These are phyloP conservation scores for Sapajus apella DNA, from an alignment of 2,113 vertebrate species.

Conservation along the genomic window DNA sequence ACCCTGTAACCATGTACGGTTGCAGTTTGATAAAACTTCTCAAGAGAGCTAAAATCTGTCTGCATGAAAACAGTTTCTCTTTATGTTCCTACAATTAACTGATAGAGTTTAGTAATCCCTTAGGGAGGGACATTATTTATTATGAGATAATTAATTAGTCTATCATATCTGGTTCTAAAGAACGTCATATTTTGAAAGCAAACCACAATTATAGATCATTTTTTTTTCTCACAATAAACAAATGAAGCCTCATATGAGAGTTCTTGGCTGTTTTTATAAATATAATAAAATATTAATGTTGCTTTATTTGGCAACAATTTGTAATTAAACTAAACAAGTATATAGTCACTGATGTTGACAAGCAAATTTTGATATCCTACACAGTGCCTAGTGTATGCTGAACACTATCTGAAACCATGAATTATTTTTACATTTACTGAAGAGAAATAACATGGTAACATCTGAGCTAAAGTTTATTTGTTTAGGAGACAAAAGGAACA, in stretches of 20 bases:
- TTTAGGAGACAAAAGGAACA: constrained; percentile 29
- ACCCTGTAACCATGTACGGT: background rate
- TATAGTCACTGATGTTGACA: background rate
- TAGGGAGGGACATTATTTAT: background rate
- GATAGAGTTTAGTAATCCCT: constrained; percentile 18
- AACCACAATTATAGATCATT: background rate
- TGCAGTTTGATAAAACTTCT: background rate
- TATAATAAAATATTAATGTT: background rate
- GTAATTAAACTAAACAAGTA: background rate
- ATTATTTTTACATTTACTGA: background rate
- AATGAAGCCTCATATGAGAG: background rate
- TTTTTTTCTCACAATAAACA: background rate
- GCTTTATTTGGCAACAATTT: constrained; percentile 31
- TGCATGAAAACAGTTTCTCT: background rate
- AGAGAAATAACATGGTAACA: background rate
- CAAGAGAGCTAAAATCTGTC: background rate
- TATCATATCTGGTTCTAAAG: constrained; percentile 7
- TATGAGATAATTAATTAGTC: background rate
- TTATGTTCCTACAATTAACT: background rate
- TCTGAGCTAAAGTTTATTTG: constrained; percentile 11
- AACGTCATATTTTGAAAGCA: background rate
- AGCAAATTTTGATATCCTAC: background rate
- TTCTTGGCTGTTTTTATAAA: constrained; percentile 28
- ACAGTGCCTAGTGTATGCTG: background rate
- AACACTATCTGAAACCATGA: background rate